Conservation (phyloP, 2,797 vertebrate genomes). For the Taeniopygia guttata region DNA sequence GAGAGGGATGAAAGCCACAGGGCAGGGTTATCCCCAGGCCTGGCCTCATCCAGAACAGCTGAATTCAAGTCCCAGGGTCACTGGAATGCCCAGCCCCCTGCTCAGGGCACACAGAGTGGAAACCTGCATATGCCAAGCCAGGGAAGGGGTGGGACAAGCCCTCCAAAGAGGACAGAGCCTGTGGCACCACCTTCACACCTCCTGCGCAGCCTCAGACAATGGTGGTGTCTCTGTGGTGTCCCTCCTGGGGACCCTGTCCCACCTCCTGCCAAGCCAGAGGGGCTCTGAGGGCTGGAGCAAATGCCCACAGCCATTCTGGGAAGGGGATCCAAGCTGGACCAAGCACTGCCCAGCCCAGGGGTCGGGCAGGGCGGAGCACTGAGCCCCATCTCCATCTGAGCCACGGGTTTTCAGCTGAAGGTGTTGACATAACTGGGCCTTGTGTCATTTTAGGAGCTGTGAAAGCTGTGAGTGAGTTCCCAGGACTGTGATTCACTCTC, state of each 20-base stretch:
- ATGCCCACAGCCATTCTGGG: neutral
- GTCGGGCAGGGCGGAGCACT: fast-evolving
- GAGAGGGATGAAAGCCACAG: neutral
- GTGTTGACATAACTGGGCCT: neutral
- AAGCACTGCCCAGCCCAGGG: neutral
- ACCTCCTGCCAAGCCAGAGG: neutral
- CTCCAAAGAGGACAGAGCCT: neutral
- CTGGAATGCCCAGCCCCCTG: neutral
- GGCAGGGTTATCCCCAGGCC: neutral
- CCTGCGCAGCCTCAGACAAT: neutral
- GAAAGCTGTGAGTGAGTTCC: neutral
- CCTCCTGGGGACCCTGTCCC: neutral
- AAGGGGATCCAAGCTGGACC: neutral
- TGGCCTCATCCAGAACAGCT: neutral
- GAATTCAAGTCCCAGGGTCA: neutral
- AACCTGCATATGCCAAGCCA: fast-evolving
- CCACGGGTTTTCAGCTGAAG: fast-evolving
- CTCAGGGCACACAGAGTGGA: neutral
- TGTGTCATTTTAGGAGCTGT: neutral
- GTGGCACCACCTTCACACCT: neutral
- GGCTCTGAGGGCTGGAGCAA: neutral
- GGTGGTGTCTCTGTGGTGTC: neutral
- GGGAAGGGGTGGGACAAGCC: neutral
- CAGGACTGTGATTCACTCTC: neutral
- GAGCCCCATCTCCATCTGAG: neutral